phyloP scores from a whole-genome alignment of 2,888 invertebrate genomes.

The Tuberolachnus salignus region DNA sequence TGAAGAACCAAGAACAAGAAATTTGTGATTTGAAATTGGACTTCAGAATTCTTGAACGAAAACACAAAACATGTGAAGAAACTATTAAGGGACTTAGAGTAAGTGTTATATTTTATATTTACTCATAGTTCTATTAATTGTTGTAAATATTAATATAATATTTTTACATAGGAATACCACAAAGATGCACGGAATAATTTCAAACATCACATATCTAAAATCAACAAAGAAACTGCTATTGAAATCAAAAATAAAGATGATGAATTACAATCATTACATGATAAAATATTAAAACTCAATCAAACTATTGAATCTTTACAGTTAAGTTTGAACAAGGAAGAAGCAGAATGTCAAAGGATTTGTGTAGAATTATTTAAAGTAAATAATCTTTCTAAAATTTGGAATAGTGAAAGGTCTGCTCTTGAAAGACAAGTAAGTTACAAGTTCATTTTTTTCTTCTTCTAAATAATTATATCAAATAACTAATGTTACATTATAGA shows the following conservation, averaged over 20 bases:
- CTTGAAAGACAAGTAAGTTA: conserved; percentile 39
- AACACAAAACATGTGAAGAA: conserved; percentile 69
- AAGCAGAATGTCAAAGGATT: conserved; percentile 27
- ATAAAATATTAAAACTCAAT: conserved; percentile 24
- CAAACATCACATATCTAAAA: conserved; percentile 39
- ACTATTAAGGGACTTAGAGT: conserved; percentile 40
- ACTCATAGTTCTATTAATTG: background rate
- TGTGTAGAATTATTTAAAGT: conserved; percentile 24
- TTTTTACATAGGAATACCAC: conserved; percentile 40
- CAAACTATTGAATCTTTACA: conserved; percentile 33
- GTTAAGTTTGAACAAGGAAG: conserved; percentile 34
- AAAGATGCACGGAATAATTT: conserved; percentile 38
- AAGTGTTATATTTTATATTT: conserved; percentile 1
- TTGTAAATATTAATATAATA: background rate
- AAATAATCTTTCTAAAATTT: conserved; percentile 19
- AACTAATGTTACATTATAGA: conserved; percentile 47
- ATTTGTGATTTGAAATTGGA: conserved; percentile 68
- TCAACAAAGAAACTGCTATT: conserved; percentile 21
- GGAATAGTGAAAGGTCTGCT: conserved; percentile 40
- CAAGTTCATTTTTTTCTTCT: background rate
- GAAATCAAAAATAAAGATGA: conserved; percentile 44
- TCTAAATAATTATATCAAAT: background rate
- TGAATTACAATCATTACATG: background rate
- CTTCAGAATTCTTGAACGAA: conserved; percentile 69
- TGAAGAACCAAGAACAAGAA: conserved; percentile 62